phyloP scores from a whole-genome alignment of 2,888 invertebrate species.

The Callosobruchus maculatus region DNA sequence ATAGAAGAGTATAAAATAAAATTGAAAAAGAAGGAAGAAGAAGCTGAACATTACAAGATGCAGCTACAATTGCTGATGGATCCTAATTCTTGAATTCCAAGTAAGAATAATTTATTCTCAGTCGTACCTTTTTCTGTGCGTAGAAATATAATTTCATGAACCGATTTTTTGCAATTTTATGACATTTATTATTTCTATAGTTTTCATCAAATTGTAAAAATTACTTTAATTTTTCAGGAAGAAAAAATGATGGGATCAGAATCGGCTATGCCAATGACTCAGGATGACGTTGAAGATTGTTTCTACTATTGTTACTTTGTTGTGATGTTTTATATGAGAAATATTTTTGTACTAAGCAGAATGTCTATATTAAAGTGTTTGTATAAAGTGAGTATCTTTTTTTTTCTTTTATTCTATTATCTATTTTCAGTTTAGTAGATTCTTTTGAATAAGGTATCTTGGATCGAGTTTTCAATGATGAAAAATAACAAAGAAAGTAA shows the following conservation, averaged over 20 bases:
- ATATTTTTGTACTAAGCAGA: not conserved
- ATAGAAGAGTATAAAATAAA: constrained; percentile 44
- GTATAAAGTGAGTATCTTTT: not conserved
- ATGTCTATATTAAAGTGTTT: not conserved
- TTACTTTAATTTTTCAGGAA: not conserved
- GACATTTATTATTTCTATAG: too few relatives aligned
- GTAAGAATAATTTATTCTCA: not conserved
- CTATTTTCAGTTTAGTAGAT: too few relatives aligned
- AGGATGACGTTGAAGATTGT: not conserved
- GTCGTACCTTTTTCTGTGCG: too few relatives aligned
- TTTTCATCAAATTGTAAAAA: too few relatives aligned
- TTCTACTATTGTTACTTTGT: not conserved
- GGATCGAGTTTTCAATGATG: too few relatives aligned
- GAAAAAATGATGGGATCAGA: not conserved
- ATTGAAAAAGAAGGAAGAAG: constrained; percentile 40
- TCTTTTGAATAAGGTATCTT: too few relatives aligned
- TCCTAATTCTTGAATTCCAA: constrained; percentile 16
- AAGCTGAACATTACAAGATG: constrained; percentile 42
- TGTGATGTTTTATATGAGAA: not conserved
- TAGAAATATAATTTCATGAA: not conserved
- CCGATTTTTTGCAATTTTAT: too few relatives aligned
- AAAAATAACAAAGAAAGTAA: too few relatives aligned
- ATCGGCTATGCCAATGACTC: not conserved
- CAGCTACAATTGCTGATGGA: constrained; percentile 39
- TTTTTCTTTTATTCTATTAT: too few relatives aligned